Evolutionary conservation across 1,140 invertebrate genomes (phyloP).

Genomic region (Solenopsis invicta): DNA sequence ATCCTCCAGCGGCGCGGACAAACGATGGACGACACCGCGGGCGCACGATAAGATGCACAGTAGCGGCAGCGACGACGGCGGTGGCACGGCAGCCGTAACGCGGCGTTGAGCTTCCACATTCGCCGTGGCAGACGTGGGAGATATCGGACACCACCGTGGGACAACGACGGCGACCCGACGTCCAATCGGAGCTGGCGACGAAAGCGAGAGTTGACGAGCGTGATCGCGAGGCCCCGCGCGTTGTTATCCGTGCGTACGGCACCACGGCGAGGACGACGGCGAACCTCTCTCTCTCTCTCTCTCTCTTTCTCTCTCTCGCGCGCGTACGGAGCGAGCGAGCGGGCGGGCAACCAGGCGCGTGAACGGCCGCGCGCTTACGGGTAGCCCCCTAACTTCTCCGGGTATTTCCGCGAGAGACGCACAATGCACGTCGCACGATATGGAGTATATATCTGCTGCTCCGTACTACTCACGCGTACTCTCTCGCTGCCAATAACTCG

Average conservation of each 20-base stretch:
- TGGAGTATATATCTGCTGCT: slow-evolving; percentile 41
- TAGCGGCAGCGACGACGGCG: slow-evolving; percentile 59
- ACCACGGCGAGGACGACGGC: slow-evolving; percentile 43
- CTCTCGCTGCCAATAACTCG: slow-evolving; percentile 61
- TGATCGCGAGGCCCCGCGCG: slow-evolving; percentile 15
- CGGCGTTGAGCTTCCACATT: slow-evolving; percentile 56
- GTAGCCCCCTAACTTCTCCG: neutral
- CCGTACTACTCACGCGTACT: slow-evolving; percentile 1
- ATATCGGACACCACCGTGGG: neutral
- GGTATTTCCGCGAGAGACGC: slow-evolving; percentile 12
- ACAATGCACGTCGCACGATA: slow-evolving; percentile 42
- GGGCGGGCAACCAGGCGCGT: neutral
- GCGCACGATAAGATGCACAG: slow-evolving; percentile 71
- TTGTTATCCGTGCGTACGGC: slow-evolving; percentile 22
- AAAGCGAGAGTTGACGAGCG: neutral
- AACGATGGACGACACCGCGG: slow-evolving; percentile 40
- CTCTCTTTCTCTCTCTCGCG: too few species aligned
- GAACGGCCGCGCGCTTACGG: slow-evolving; percentile 39
- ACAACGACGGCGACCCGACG: neutral
- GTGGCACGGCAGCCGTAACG: slow-evolving; percentile 45
- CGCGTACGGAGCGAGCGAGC: slow-evolving; percentile 23
- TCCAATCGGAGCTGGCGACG: slow-evolving; percentile 15
- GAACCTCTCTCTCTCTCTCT: neutral
- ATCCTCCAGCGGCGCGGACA: slow-evolving; percentile 12
- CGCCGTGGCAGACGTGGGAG: neutral